Conservation (phyloP, 2,797 vertebrate species). For the Steatocranus sp. region DNA sequence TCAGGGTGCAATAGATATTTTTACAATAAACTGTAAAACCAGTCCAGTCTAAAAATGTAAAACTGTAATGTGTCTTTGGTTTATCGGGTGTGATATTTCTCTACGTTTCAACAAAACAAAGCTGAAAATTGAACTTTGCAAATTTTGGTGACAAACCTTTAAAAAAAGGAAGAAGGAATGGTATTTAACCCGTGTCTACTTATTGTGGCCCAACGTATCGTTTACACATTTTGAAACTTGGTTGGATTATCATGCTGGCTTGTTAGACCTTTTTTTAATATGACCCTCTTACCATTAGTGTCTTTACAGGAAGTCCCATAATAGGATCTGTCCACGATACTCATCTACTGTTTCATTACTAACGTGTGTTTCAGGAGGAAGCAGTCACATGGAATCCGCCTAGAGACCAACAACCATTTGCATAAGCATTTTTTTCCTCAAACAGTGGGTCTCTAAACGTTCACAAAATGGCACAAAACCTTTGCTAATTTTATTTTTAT, state of each 20-base stretch:
- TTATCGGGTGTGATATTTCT: background rate
- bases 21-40: background rate
- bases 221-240: background rate
- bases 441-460: background rate
- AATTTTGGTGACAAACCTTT: background rate
- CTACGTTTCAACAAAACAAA: background rate
- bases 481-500: background rate
- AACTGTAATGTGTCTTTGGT: background rate
- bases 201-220: background rate
- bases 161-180: rapidly evolving
- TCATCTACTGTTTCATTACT: background rate
- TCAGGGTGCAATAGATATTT: background rate
- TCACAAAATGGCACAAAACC: background rate
- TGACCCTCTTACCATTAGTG: background rate
- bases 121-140: background rate
- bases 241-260: background rate
- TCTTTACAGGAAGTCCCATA: background rate
- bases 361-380: background rate
- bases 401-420: background rate
- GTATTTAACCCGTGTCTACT: background rate
- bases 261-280: background rate
- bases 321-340: background rate
- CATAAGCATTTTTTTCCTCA: background rate
- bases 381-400: background rate
- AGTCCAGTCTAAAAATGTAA: background rate